Conservation (phyloP, 2,113 vertebrate genomes). For the Bothrops jararaca region DNA sequence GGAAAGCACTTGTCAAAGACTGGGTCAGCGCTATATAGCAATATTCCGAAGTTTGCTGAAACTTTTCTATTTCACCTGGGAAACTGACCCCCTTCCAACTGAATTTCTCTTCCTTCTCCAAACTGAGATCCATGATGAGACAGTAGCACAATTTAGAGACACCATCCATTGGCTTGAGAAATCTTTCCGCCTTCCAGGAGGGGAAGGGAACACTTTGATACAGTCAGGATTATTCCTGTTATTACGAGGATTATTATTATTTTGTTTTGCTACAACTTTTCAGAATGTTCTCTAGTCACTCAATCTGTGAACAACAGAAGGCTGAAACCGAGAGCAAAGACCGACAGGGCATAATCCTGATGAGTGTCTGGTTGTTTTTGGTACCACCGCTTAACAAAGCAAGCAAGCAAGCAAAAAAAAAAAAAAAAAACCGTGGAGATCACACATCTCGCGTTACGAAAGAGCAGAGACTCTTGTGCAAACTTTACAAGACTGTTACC, state of each 20-base stretch:
- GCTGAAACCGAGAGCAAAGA: not conserved
- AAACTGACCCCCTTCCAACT: constrained; percentile 53
- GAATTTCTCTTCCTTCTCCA: constrained; percentile 61
- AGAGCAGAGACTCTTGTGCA: constrained; percentile 38
- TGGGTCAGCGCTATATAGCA: constrained; percentile 64
- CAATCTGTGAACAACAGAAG: constrained; percentile 36
- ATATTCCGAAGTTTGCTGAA: constrained; percentile 67
- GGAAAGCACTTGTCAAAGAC: constrained; percentile 44
- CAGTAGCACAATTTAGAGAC: constrained; percentile 78
- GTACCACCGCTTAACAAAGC: constrained; percentile 48
- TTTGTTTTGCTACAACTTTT: constrained; percentile 47
- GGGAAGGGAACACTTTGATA: constrained; percentile 31
- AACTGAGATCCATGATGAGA: constrained; percentile 70
- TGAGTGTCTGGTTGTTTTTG: constrained; percentile 46
- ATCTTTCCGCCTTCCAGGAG: constrained; percentile 48
- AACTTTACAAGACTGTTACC: constrained; percentile 55
- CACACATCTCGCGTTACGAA: constrained; percentile 23
- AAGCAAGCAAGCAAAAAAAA: constrained; percentile 62
- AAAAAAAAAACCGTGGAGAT: constrained; percentile 24
- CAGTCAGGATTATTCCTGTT: not conserved
- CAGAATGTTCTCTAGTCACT: constrained; percentile 35
- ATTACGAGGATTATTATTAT: not conserved
- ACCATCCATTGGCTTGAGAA: constrained; percentile 60
- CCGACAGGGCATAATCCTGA: constrained; percentile 42
- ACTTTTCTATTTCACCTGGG: constrained; percentile 61